phyloP scores from a whole-genome alignment of 1,140 invertebrate species.

The Caerostris darwini region DNA sequence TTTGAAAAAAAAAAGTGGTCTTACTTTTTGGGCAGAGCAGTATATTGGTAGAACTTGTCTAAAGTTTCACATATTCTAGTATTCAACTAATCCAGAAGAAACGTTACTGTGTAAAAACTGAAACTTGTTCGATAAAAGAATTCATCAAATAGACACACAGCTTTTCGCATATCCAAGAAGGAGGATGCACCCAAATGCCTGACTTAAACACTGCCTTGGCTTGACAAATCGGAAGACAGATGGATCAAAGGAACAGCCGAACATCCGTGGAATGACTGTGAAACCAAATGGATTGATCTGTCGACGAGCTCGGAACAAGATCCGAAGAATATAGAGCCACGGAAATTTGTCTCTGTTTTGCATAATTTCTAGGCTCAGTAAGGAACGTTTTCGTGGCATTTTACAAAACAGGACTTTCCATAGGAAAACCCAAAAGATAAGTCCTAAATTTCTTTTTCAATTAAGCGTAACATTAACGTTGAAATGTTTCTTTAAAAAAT shows the following conservation, averaged over 20 bases:
- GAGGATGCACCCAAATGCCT: not conserved
- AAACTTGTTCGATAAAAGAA: slow-evolving; percentile 1
- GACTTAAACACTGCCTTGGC: not conserved
- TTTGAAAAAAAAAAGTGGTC: too few species aligned
- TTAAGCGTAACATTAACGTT: not conserved
- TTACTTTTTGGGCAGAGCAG: too few species aligned
- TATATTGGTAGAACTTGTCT: not conserved
- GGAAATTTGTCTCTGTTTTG: not conserved
- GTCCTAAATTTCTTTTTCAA: not conserved
- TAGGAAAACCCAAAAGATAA: not conserved
- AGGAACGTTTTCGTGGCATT: not conserved
- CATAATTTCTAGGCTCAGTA: not conserved
- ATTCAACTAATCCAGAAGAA: not conserved
- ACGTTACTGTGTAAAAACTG: not conserved
- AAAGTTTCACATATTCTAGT: not conserved
- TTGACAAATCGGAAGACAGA: not conserved
- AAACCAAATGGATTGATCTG: slow-evolving; percentile 9
- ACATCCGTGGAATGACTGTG: not conserved
- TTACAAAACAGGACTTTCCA: not conserved
- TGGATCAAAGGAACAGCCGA: not conserved
- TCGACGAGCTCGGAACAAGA: not conserved
- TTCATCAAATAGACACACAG: not conserved
- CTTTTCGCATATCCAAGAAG: not conserved
- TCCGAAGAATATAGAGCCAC: not conserved
- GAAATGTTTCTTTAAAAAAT: not conserved